These are phyloP conservation scores for Drosophila hydei DNA, from an alignment of 1,140 invertebrate genomes.

Conservation along the genomic window DNA sequence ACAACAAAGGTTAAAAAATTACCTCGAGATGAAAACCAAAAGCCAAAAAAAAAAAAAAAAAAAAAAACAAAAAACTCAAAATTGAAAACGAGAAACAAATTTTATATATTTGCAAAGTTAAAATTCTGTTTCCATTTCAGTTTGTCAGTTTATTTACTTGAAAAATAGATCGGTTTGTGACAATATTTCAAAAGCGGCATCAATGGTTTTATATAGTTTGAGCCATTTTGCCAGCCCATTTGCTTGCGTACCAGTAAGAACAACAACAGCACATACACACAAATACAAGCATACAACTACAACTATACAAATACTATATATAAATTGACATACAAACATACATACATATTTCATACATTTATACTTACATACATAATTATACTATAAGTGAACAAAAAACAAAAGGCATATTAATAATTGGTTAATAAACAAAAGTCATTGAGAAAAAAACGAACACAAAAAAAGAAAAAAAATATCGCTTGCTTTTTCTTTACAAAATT, in stretches of 20 bases:
- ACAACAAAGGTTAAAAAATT: too few relatives aligned
- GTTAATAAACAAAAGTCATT: slow-evolving; percentile 79
- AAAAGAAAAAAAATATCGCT: slow-evolving; percentile 57
- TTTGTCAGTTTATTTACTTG: slow-evolving; percentile 46
- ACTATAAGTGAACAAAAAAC: slow-evolving; percentile 52
- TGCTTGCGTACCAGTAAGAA: slow-evolving; percentile 59
- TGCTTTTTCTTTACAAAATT: slow-evolving; percentile 76
- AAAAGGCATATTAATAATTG: slow-evolving; percentile 71
- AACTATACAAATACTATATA: slow-evolving; percentile 59
- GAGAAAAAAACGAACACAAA: slow-evolving; percentile 52
- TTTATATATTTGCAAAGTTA: slow-evolving; percentile 29
- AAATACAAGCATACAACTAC: slow-evolving; percentile 58
- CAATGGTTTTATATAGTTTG: slow-evolving; percentile 9
- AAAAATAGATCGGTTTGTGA: slow-evolving; percentile 21
- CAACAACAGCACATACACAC: slow-evolving; percentile 50
- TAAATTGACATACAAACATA: slow-evolving; percentile 61
- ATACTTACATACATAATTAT: slow-evolving; percentile 79
- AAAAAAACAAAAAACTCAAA: slow-evolving; percentile 25
- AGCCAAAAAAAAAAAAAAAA: slow-evolving; percentile 9
- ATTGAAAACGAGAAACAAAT: slow-evolving; percentile 6
- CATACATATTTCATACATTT: slow-evolving; percentile 78
- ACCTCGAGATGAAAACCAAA: slow-evolving; percentile 22
- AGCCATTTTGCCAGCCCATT: slow-evolving; percentile 24
- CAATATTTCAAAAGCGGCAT: background rate
- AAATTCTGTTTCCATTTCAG: slow-evolving; percentile 42